Percentiles rank a stretch among this genome's conserved stretches.
Evolutionary conservation across 2,113 vertebrate genomes (phyloP).

Genomic region (Tapirus terrestris): DNA sequence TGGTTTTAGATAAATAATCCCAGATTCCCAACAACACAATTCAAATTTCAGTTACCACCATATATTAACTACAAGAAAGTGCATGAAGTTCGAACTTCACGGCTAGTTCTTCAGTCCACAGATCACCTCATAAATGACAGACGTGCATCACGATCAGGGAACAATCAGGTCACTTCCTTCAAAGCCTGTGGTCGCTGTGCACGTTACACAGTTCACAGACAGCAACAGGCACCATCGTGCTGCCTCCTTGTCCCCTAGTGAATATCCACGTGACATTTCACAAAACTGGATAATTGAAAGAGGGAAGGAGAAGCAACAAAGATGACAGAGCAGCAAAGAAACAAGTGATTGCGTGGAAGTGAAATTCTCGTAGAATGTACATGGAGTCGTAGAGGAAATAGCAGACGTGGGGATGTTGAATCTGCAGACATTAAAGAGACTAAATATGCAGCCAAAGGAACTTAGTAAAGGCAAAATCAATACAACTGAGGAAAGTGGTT

Average conservation of each 20-base stretch:
- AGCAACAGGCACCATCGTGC: background rate
- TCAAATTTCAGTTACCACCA: background rate
- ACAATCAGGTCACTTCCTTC: background rate
- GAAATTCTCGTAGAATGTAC: background rate
- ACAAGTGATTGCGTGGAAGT: background rate
- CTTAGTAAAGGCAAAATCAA: background rate
- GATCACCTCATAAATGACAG: background rate
- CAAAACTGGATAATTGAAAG: background rate
- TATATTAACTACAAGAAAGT: background rate
- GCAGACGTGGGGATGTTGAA: background rate
- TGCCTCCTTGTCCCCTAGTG: background rate
- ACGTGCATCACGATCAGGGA: background rate
- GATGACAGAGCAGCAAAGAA: background rate
- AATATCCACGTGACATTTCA: background rate
- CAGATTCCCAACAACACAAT: background rate
- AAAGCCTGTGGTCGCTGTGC: background rate
- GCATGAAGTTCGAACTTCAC: background rate
- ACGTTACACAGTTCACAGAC: background rate
- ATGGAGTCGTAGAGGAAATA: background rate
- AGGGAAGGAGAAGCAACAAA: background rate
- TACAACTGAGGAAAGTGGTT: background rate
- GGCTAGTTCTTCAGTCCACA: background rate
- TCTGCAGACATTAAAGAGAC: background rate
- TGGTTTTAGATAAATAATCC: background rate
- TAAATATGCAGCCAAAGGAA: background rate